A percentile compares a stretch with the other conserved stretches of the same genome.
Conservation (phyloP, 1,140 invertebrate species). For the Ceratina japonica region DNA sequence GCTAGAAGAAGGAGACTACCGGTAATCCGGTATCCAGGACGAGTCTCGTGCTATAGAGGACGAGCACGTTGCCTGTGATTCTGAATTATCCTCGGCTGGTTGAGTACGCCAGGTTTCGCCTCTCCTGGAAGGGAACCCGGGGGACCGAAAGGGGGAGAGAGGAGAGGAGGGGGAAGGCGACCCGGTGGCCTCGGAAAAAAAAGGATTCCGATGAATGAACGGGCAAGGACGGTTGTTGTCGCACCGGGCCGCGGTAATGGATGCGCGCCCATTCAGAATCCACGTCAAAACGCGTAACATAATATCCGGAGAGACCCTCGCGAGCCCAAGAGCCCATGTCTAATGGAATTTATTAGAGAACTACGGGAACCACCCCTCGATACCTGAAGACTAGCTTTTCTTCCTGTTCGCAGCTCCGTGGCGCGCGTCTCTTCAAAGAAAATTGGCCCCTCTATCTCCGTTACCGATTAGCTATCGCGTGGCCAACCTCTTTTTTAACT, state of each 20-base stretch:
- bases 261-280: slow-evolving; percentile 71
- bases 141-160: neutral
- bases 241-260: slow-evolving; percentile 73
- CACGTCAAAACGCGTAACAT: slow-evolving; percentile 75
- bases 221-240: slow-evolving; percentile 65
- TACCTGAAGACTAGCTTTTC: slow-evolving; percentile 31
- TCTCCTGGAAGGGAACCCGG: slow-evolving; percentile 13
- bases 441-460: no score
- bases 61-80: slow-evolving; percentile 59
- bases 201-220: slow-evolving; percentile 49
- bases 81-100: slow-evolving; percentile 75
- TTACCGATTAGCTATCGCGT: no score
- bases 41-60: slow-evolving; percentile 51
- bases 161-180: neutral
- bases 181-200: slow-evolving; percentile 6
- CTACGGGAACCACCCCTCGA: slow-evolving; percentile 39
- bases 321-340: slow-evolving; percentile 71
- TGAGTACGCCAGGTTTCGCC: slow-evolving; percentile 50
- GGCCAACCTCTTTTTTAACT: no score
- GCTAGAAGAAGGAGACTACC: slow-evolving; percentile 7
- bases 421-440: slow-evolving; percentile 10
- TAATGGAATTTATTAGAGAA: slow-evolving; percentile 79
- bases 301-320: slow-evolving; percentile 72
- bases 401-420: neutral
- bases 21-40: slow-evolving; percentile 52